Evolutionary conservation across 37 sponge, comb jelly and placozoan genomes (phyloP).

Genomic region (Aphrocallistes beatrix): DNA sequence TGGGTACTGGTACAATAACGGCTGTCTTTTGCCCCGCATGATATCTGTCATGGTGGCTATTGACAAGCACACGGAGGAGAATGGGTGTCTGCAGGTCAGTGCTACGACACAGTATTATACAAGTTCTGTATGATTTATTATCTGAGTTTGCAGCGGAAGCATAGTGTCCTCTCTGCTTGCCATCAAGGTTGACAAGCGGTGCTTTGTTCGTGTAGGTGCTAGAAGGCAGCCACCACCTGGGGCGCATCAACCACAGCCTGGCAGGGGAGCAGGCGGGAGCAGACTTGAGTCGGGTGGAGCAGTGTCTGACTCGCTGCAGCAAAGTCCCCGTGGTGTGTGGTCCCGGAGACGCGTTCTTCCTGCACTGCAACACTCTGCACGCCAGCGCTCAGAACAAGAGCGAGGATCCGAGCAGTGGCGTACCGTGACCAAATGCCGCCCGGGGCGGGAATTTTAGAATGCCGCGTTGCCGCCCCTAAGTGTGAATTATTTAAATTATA

Average conservation of each 20-base stretch:
- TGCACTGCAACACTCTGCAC: conserved; percentile 78
- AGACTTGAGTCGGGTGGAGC: conserved; percentile 56
- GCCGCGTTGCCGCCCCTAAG: too few species aligned
- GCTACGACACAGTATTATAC: background rate
- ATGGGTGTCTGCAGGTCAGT: conserved; percentile 89
- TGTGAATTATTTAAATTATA: too few species aligned
- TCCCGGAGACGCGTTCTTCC: conserved; percentile 56
- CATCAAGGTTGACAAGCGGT: too few species aligned
- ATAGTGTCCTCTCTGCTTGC: too few species aligned
- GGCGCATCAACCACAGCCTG: conserved; percentile 55
- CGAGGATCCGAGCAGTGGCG: too few species aligned
- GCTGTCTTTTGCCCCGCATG: conserved; percentile 77
- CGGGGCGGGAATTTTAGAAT: too few species aligned
- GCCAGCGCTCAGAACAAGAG: conserved; percentile 67
- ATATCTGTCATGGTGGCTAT: conserved; percentile 78
- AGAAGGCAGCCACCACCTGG: conserved; percentile 57
- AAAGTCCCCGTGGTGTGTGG: background rate
- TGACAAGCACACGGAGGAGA: conserved; percentile 64
- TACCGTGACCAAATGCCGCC: too few species aligned
- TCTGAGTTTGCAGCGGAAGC: background rate
- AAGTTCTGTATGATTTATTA: background rate
- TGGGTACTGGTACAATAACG: conserved; percentile 93
- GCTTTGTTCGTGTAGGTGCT: too few species aligned
- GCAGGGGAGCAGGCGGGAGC: conserved; percentile 80
- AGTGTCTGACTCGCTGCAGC: conserved; percentile 35